These are phyloP conservation scores for Musca domestica DNA, from an alignment of 1,140 invertebrate genomes.

Conservation along the genomic window DNA sequence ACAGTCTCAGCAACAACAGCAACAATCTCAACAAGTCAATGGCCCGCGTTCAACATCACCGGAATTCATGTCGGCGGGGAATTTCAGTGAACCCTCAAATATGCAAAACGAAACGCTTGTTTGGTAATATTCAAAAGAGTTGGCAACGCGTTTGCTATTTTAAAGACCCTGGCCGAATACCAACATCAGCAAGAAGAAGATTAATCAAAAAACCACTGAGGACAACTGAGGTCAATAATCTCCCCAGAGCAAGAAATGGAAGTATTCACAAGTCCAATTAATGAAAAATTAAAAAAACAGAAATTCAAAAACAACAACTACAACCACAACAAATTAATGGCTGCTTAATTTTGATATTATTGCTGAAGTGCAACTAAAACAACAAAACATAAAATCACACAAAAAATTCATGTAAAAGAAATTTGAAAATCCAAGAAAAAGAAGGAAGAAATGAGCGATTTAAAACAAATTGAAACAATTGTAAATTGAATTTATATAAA, in stretches of 20 bases:
- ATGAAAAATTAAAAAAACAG: constrained; percentile 4
- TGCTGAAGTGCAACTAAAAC: constrained; percentile 17
- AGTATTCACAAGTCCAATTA: not conserved
- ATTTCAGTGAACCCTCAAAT: constrained; percentile 69
- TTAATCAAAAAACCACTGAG: constrained; percentile 10
- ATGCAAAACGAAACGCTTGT: constrained; percentile 71
- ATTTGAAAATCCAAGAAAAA: not conserved
- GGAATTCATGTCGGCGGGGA: constrained; percentile 59
- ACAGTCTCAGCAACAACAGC: constrained; percentile 31
- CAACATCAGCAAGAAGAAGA: constrained; percentile 32
- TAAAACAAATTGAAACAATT: constrained; percentile 22
- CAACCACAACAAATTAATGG: not conserved
- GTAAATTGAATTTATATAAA: constrained; percentile 22
- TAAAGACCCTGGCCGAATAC: constrained; percentile 32
- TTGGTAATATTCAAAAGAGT: constrained; percentile 62
- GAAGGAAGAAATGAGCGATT: constrained; percentile 11
- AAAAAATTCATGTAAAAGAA: constrained; percentile 10
- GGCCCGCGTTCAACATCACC: constrained; percentile 56
- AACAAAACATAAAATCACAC: too few relatives aligned
- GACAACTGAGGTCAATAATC: constrained; percentile 18
- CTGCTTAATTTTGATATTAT: constrained; percentile 19
- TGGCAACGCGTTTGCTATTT: constrained; percentile 50
- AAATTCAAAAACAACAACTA: not conserved
- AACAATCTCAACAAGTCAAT: constrained; percentile 48
- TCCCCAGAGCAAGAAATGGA: too few relatives aligned